Evolutionary conservation across 2,888 invertebrate species (phyloP).

Genomic region (Pheosia gnoma): DNA sequence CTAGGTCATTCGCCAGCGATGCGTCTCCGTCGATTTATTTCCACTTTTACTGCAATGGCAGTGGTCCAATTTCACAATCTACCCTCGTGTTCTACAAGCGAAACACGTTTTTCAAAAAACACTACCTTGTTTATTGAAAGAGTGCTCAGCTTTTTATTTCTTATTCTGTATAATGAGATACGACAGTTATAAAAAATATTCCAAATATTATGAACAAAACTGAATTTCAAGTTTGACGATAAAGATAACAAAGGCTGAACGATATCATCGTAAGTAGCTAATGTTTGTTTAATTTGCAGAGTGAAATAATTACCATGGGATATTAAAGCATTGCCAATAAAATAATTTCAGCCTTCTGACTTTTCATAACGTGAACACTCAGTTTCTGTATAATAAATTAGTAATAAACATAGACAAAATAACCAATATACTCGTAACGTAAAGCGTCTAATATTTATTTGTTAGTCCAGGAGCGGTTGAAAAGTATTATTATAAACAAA

Average conservation of each 20-base stretch:
- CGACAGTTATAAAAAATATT: slow-evolving; percentile 20
- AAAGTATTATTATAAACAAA: slow-evolving; percentile 29
- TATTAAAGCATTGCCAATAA: too few relatives aligned
- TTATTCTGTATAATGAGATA: slow-evolving; percentile 45
- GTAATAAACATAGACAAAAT: neutral
- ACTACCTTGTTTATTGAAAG: slow-evolving; percentile 52
- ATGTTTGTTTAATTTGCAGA: too few relatives aligned
- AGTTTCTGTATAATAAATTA: too few relatives aligned
- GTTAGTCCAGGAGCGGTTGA: neutral
- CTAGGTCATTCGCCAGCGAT: slow-evolving; percentile 71
- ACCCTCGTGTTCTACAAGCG: slow-evolving; percentile 69
- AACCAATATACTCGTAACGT: neutral
- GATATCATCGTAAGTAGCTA: neutral
- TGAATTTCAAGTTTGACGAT: neutral
- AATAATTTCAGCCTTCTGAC: too few relatives aligned
- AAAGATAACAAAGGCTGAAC: neutral
- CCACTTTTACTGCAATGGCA: slow-evolving; percentile 83
- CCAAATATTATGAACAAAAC: neutral
- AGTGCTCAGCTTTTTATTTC: slow-evolving; percentile 42
- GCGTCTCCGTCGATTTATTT: slow-evolving; percentile 75
- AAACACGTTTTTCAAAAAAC: slow-evolving; percentile 72
- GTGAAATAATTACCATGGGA: too few relatives aligned
- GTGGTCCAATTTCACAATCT: slow-evolving; percentile 76
- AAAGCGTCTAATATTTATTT: neutral
- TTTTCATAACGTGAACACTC: too few relatives aligned